These are phyloP conservation scores for Polypterus senegalus DNA, from an alignment of 2,113 vertebrate species.

Conservation along the genomic window DNA sequence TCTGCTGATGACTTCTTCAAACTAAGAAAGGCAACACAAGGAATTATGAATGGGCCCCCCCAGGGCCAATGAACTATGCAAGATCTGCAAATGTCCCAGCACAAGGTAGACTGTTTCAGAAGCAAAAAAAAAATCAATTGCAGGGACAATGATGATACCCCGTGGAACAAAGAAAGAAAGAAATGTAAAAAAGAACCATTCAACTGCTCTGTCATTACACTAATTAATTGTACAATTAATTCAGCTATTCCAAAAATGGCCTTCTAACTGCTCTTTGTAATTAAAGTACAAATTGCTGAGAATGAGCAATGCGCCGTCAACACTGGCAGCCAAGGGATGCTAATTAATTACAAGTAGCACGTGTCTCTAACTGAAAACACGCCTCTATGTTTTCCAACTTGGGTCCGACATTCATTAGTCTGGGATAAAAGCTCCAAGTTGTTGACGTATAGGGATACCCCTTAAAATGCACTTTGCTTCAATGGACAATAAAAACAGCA, in stretches of 20 bases:
- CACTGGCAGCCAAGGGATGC: conserved; percentile 2
- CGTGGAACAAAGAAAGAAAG: not conserved
- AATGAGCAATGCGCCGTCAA: conserved; percentile 4
- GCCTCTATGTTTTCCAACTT: too few species aligned
- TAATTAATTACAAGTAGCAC: conserved; percentile 7
- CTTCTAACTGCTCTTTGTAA: conserved; percentile 5
- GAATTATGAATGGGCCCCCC: not conserved
- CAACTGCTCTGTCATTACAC: conserved; percentile 5
- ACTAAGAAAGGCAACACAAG: conserved; percentile 39
- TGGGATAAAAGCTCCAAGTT: too few species aligned
- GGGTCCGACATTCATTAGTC: too few species aligned
- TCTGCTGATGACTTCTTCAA: conserved; percentile 94
- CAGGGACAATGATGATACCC: not conserved
- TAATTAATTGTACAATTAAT: conserved; percentile 15
- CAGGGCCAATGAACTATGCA: too few species aligned
- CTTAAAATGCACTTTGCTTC: too few species aligned
- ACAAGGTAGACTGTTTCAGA: not conserved
- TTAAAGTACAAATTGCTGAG: conserved; percentile 4
- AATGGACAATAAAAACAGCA: too few species aligned
- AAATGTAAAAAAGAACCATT: conserved; percentile 6
- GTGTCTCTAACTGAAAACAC: not conserved
- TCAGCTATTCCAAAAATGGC: conserved; percentile 8
- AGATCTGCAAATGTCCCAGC: too few species aligned
- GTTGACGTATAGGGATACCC: too few species aligned
- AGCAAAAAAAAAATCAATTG: conserved; percentile 14